These are phyloP conservation scores for Anagyrus pseudococci DNA, from an alignment of 2,888 invertebrate species.

Conservation along the genomic window DNA sequence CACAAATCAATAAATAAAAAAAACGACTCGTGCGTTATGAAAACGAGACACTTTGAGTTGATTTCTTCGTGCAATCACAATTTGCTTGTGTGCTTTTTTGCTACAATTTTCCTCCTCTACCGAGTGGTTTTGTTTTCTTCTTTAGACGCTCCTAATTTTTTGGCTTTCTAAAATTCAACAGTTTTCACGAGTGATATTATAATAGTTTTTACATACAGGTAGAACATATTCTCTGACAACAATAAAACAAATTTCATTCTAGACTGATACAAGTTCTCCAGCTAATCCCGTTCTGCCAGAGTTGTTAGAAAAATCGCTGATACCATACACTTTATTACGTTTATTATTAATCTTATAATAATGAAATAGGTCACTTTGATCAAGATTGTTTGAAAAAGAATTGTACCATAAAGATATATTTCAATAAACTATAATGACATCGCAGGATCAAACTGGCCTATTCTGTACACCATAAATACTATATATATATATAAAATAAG, in stretches of 20 bases:
- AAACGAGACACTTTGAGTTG: background rate
- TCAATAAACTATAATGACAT: no score
- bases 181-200: constrained; percentile 1
- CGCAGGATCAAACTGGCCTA: background rate
- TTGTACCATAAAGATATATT: no score
- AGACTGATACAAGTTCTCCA: no score
- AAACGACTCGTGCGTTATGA: constrained; percentile 20
- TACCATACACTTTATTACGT: background rate
- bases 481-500: background rate
- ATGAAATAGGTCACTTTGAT: background rate
- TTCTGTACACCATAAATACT: background rate
- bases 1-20: constrained; percentile 24
- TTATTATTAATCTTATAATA: background rate
- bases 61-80: constrained; percentile 18
- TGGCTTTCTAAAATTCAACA: no score
- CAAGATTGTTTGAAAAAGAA: background rate
- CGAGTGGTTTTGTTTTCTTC: constrained; percentile 16
- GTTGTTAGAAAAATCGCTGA: no score
- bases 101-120: background rate
- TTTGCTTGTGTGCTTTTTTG: constrained; percentile 25
- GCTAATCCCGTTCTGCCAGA: no score
- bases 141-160: background rate
- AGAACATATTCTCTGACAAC: background rate
- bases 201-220: background rate
- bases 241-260: no score